A percentile compares a stretch with the other conserved stretches of the same genome.
phyloP scores from a whole-genome alignment of 2,113 vertebrate species.

The Piprites chloris region DNA sequence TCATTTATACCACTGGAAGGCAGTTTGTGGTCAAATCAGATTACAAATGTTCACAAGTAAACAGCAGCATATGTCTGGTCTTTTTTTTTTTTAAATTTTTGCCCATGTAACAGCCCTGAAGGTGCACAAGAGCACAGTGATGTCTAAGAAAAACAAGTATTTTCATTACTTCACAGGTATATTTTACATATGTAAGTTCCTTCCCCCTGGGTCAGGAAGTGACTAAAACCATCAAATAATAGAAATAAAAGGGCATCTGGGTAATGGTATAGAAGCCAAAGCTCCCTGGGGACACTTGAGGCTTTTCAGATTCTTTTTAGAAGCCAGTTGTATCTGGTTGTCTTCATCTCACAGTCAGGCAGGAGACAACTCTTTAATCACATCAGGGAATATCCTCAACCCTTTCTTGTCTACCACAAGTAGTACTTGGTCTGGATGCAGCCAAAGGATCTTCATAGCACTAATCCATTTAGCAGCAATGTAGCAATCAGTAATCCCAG shows the following conservation, averaged over 20 bases:
- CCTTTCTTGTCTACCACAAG: background rate
- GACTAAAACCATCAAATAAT: background rate
- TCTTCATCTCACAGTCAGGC: background rate
- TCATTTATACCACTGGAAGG: slow-evolving; percentile 59
- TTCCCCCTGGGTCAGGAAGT: background rate
- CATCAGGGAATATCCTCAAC: background rate
- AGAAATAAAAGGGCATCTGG: background rate
- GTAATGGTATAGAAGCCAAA: background rate
- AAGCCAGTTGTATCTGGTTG: background rate
- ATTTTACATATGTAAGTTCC: background rate
- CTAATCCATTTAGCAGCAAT: background rate
- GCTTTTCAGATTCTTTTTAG: background rate
- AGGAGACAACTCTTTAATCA: background rate
- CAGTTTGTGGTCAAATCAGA: slow-evolving; percentile 36
- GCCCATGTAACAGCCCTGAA: background rate
- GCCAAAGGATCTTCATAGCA: background rate
- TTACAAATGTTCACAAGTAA: slow-evolving; percentile 57
- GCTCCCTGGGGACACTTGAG: background rate
- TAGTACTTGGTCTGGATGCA: background rate
- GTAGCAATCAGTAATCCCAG: background rate
- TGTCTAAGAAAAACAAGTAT: background rate
- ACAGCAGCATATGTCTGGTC: slow-evolving; percentile 10
- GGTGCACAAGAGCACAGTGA: background rate
- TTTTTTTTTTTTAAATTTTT: background rate
- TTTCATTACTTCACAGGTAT: background rate